Evolutionary conservation across 2,113 vertebrate species (phyloP), one percentile per base, ranked within the genome.

Genomic region (Acanthisitta chloris): DNA sequence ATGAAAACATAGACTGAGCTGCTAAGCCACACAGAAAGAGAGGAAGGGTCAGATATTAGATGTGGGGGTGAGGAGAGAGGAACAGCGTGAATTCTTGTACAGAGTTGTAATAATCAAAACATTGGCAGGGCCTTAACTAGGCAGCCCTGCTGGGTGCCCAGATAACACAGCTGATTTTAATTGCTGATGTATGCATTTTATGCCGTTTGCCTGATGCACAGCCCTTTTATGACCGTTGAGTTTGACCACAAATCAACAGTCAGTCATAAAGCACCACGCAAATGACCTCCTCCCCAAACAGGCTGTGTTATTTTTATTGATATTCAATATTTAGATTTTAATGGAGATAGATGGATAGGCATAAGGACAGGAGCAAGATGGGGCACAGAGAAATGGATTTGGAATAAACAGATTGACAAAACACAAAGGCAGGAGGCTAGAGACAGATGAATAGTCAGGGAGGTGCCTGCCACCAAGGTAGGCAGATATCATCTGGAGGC

Each of bases 241-340:
- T 94, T 83, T 92, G 93, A 90, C 94, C 96, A 92, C 89, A 96
- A 89, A 92, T 95, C 91, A 94, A 90, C 83, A 86, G 36, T 29
- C 59, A 45, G 65, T 86, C 84, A 92, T 65, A 85, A 92, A 90
- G 87, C 78, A 67, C 31, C 82, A 71, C 6, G 0, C 18, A 38
- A 70, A 54, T 46, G 5, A 67, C 86, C 83, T 88, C 49, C 54
- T 66, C 80, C 84, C 62, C 23, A 72, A 96, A 79, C 36, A 70
- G 67, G 73, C 76, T 45, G 92, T 88, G 70, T 92, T 83, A 34
- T 95, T 94, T 94, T 88, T 86, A 95, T 74, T 88, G 88, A 80
- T 86, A 88, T 91, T 94, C 85, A 81, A 76, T 96, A 94, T 85
- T 96, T 94, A 96, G 74, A 88, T 96, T 89, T 94, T 96, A 96